A percentile compares a stretch with the other conserved stretches of the same genome.
phyloP scores from a whole-genome alignment of 2,888 invertebrate species.

The Lacanobia wlatinum region DNA sequence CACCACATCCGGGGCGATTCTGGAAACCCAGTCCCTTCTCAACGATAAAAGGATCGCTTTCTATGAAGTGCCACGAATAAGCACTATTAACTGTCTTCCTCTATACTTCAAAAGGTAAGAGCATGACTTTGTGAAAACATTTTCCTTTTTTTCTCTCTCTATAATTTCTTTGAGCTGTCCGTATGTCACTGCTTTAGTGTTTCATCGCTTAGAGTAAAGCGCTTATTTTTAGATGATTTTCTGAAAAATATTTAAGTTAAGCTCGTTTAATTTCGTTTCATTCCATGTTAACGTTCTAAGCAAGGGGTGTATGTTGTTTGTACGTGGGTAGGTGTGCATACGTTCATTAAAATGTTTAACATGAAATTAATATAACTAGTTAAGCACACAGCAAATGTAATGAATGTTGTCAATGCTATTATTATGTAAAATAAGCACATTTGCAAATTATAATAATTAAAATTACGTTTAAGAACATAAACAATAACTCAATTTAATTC shows the following conservation, averaged over 20 bases:
- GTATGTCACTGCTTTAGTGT: slow-evolving; percentile 29
- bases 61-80: slow-evolving; percentile 55
- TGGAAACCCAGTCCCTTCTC: slow-evolving; percentile 43
- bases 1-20: slow-evolving; percentile 40
- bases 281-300: slow-evolving; percentile 4
- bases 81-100: slow-evolving; percentile 49
- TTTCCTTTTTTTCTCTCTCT: slow-evolving; percentile 47
- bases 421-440: slow-evolving; percentile 19
- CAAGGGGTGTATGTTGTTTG: neutral
- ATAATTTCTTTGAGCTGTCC: slow-evolving; percentile 47
- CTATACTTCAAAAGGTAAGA: slow-evolving; percentile 58
- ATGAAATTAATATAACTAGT: neutral
- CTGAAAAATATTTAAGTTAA: slow-evolving; percentile 31
- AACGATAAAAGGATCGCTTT: slow-evolving; percentile 54
- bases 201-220: slow-evolving; percentile 20
- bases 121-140: slow-evolving; percentile 52
- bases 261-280: slow-evolving; percentile 1
- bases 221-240: slow-evolving; percentile 34
- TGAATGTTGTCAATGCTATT: slow-evolving; percentile 2
- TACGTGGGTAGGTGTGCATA: neutral
- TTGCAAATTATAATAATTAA: slow-evolving; percentile 21
- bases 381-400: slow-evolving; percentile 8
- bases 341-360: neutral
- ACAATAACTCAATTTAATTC: slow-evolving; percentile 52
- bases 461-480: slow-evolving; percentile 27